Conservation (phyloP, 2,113 vertebrate genomes). For the Raja brachyura region DNA sequence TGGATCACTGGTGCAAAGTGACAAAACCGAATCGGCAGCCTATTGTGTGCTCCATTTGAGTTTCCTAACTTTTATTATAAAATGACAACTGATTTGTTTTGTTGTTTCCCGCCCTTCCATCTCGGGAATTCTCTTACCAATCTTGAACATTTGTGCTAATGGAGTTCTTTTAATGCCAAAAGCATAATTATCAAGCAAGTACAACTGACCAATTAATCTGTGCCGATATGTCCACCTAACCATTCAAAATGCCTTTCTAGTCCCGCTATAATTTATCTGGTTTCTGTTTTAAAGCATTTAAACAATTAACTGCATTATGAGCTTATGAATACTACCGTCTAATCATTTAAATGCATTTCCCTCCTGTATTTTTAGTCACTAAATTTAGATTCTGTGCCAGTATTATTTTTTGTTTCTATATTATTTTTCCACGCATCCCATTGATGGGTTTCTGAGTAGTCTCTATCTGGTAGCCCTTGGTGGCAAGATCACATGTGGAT, state of each 20-base stretch:
- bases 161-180: too few species aligned
- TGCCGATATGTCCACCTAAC: background rate
- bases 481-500: background rate
- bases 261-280: background rate
- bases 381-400: too few species aligned
- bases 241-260: background rate
- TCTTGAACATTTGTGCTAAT: too few species aligned
- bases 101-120: too few species aligned
- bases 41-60: background rate
- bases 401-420: too few species aligned
- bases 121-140: too few species aligned
- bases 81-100: background rate
- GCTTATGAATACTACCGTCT: too few species aligned
- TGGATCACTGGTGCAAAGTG: background rate
- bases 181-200: too few species aligned
- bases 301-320: background rate
- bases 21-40: background rate
- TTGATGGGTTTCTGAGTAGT: background rate
- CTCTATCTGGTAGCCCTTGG: background rate
- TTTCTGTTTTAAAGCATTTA: background rate
- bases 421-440: too few species aligned
- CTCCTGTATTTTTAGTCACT: too few species aligned
- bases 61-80: background rate
- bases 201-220: too few species aligned
- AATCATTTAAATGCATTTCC: too few species aligned